Evolutionary conservation across 2,888 invertebrate species (phyloP), one percentile per base, ranked within the genome.

Genomic region (Drosophila borealis): DNA sequence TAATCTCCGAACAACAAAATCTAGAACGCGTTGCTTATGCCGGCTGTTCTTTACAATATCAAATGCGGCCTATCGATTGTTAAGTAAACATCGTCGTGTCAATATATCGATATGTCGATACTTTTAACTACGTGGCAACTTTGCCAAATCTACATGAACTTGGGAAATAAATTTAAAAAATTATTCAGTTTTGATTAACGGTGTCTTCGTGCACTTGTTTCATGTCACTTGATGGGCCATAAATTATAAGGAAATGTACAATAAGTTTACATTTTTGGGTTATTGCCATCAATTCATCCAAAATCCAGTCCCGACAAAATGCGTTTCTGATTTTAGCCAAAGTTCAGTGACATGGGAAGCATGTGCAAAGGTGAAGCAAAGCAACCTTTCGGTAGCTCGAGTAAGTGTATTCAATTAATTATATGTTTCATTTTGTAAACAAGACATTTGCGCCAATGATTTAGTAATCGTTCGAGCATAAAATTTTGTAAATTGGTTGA

Each of bases 331-430:
- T 36, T 65, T 51, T 49, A 13, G n/a, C 6, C 19, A 10, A 51
- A 69, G 75, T 76, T 76, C 78, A 78, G 41, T 74, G 78, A 76
- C 75, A 65, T 65, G 36, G 25, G 0, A 61, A 54, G 42, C 59
- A 44, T 50, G 49, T 48, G 46, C 50, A 59, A 64, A 64, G 46
- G 44, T 55, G 41, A 74, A 49, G 19, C 36, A n/a, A 44, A 34
- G 14, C 25, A n/a, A 44, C 14, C 25, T 34, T 19, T 25, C 39
- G 41, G 51, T 60, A 39, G 53, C 49, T 45, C 14, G 42, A 60
- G 56, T 73, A 68, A 64, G 73, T 63, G 72, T 64, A 60, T 57
- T 64, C 54, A 72, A 51, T 46, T 33, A 72, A 75, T 72, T 67
- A 55, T 33, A 50, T n/a, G 14, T 50, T 42, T 51, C 14, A 33